Evolutionary conservation across 2,888 invertebrate genomes (phyloP).

Genomic region (Aporophyla lueneburgensis): DNA sequence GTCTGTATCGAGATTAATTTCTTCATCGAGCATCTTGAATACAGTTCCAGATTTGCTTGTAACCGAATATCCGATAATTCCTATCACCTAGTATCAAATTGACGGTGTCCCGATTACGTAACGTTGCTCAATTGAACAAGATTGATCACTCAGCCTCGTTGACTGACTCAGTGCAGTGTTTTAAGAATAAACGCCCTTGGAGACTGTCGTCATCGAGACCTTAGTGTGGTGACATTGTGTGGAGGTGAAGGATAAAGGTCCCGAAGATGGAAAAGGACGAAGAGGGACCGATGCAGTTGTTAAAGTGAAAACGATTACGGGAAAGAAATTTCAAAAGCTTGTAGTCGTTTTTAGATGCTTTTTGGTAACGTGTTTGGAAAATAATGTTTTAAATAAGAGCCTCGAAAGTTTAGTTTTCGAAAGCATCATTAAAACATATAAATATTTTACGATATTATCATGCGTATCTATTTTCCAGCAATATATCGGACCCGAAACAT

Average conservation of each 20-base stretch:
- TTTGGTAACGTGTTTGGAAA: background rate
- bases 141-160: conserved; percentile 82
- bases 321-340: background rate
- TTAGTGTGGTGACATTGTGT: conserved; percentile 37
- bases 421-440: conserved; percentile 1
- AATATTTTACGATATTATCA: conserved; percentile 23
- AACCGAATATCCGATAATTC: conserved; percentile 57
- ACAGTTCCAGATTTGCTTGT: conserved; percentile 30
- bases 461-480: conserved; percentile 40
- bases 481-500: conserved; percentile 56
- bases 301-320: background rate
- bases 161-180: conserved; percentile 79
- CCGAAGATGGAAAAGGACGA: background rate
- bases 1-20: background rate
- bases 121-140: conserved; percentile 82
- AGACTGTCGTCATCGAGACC: conserved; percentile 64
- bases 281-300: background rate
- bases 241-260: conserved; percentile 21
- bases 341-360: background rate
- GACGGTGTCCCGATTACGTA: conserved; percentile 76
- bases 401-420: background rate
- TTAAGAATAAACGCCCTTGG: conserved; percentile 71
- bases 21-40: background rate
- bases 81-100: conserved; percentile 66
- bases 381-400: background rate